Evolutionary conservation across 2,113 vertebrate genomes (phyloP), one percentile per base, ranked within the genome.

Genomic region (Amblyornis subalaris): DNA sequence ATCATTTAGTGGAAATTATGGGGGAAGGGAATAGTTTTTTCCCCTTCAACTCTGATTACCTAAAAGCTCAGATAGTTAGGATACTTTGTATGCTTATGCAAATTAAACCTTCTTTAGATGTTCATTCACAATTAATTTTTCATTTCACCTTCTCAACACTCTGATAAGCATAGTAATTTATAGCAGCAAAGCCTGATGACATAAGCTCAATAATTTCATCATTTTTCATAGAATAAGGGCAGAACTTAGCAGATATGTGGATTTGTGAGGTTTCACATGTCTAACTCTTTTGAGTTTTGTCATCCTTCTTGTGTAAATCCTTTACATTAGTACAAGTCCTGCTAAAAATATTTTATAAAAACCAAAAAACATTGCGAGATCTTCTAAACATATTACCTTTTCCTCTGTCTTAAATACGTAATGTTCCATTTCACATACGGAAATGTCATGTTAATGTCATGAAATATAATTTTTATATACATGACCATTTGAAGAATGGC

Each of bases 41-140:
- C 67, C 10, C 7, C 42, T 76, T 76, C 44, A 29, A 36, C 7
- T 58, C 12, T 38, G 51, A 47, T 75, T 94, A 61, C 28, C 3
- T 83, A n/a, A 90, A 83, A 36, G 9, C 9, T 78, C 21, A 60
- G 18, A 54, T 23, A 71, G 33, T 58, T 80, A 66, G 24, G 22
- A 67, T 78, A 89, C 14, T 77, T 80, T 36, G 10, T 40, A 45
- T 33, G 22, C 12, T 82, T 70, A 73, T 51, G 29, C 16, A 90
- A 92, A 80, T 91, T 55, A 64, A 73, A 61, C 4, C 20, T 80
- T 58, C 50, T 93, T 93, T 66, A 93, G 50, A 95, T 23, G 36
- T 95, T 91, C 33, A 58, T 57, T 96, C 74, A 64, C 21, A 36
- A 54, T n/a, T 94, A 57, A 72, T 69, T 79, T 88, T 95, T 95